These are phyloP conservation scores for Drosophila nigromelanica DNA, from an alignment of 1,140 invertebrate genomes.

Conservation along the genomic window DNA sequence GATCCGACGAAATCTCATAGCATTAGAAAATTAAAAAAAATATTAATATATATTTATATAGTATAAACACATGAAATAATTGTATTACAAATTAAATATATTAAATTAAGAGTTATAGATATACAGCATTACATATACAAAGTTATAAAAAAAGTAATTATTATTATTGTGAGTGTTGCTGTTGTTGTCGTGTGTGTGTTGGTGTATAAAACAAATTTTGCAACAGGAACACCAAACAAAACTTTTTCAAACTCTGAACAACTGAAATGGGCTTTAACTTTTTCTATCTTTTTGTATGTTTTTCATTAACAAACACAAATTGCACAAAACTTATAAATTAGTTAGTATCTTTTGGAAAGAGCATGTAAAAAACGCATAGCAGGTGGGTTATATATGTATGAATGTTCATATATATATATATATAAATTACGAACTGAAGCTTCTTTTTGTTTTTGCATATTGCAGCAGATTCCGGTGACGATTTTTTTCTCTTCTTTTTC, in stretches of 20 bases:
- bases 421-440: conserved; percentile 59
- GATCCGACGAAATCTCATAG: conserved; percentile 80
- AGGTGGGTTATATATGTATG: conserved; percentile 52
- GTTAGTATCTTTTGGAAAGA: conserved; percentile 44
- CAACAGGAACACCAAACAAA: conserved; percentile 45
- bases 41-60: conserved; percentile 10
- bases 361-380: conserved; percentile 49
- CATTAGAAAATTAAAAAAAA: conserved; percentile 51
- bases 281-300: neutral
- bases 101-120: conserved; percentile 62
- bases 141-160: conserved; percentile 48
- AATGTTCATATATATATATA: conserved; percentile 29
- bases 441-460: conserved; percentile 61
- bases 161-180: conserved; percentile 46
- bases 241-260: conserved; percentile 25
- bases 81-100: conserved; percentile 68
- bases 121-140: conserved; percentile 44
- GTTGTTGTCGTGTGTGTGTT: conserved; percentile 35
- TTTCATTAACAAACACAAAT: conserved; percentile 42
- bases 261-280: neutral
- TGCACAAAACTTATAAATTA: conserved; percentile 43
- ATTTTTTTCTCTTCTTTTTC: conserved; percentile 24
- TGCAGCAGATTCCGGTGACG: conserved; percentile 52
- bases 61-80: conserved; percentile 47
- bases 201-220: conserved; percentile 34